Percentiles rank a stretch among this genome's conserved stretches.
phyloP scores from a whole-genome alignment of 2,797 vertebrate genomes.

The Takifugu rubripes region DNA sequence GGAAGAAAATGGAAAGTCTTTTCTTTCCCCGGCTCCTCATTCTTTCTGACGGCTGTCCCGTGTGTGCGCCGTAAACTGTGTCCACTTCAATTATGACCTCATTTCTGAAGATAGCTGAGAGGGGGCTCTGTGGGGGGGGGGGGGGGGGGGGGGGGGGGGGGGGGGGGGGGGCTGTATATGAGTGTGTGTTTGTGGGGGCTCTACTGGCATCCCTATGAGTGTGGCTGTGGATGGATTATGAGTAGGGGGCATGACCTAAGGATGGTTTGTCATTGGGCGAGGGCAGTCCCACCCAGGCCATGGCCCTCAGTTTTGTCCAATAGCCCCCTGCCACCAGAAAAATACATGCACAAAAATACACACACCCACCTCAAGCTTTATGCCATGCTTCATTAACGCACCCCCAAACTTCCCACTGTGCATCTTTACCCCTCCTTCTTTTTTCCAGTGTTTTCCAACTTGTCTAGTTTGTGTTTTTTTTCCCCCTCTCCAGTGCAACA shows the following conservation, averaged over 20 bases:
- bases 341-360: slow-evolving; percentile 27
- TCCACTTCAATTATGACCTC: slow-evolving; percentile 79
- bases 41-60: slow-evolving; percentile 47
- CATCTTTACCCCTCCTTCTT: slow-evolving; percentile 33
- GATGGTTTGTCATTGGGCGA: slow-evolving; percentile 63
- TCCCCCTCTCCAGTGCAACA: slow-evolving; percentile 85
- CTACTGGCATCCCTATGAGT: slow-evolving; percentile 44
- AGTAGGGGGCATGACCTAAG: slow-evolving; percentile 56
- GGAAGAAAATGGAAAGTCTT: slow-evolving; percentile 77
- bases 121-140: slow-evolving; percentile 39
- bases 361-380: slow-evolving; percentile 42
- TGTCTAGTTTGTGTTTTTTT: slow-evolving; percentile 47
- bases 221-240: slow-evolving; percentile 45
- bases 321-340: slow-evolving; percentile 24
- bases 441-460: slow-evolving; percentile 45
- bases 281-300: slow-evolving; percentile 56
- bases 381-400: slow-evolving; percentile 62
- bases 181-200: slow-evolving; percentile 4
- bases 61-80: slow-evolving; percentile 64
- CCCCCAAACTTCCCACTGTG: slow-evolving; percentile 49
- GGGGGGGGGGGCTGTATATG: neutral
- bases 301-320: slow-evolving; percentile 52
- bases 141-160: neutral
- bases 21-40: slow-evolving; percentile 49
- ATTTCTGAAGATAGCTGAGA: slow-evolving; percentile 61